Evolutionary conservation across 2,113 vertebrate species (phyloP), one percentile per base, ranked within the genome.

Genomic region (Rhynchopsitta pachyrhyncha): DNA sequence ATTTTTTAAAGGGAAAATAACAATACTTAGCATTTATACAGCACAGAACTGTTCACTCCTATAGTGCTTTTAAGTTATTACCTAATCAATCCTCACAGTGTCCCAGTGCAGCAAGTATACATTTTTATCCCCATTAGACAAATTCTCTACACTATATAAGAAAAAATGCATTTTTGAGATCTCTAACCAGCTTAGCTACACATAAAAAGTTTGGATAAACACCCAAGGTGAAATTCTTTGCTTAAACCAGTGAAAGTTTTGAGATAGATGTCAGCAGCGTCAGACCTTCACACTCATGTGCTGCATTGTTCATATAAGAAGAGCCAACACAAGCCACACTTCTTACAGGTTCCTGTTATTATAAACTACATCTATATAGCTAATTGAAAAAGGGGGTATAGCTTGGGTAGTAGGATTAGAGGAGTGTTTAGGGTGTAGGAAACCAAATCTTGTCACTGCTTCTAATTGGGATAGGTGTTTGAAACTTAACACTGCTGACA

Each of bases 401-500:
- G 46, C 16, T n/a, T 42, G 10, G 37, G 33, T 29, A 37, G 37
- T 9, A 35, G 46, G 37, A 82, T 74, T 59, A 80, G 15, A 71
- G 33, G 20, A 67, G 11, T 18, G 10, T 64, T 76, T n/a, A n/a
- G 39, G 13, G 23, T 13, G 13, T 15, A 64, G 35, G 13, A 20
- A 75, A 18, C 0, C 22, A 70, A 87, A 49, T 64, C 16, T 42
- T 76, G 42, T 17, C 25, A 53, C 3, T 49, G 31, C 5, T 73
- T 47, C 47, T 59, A 8, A 2, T 6, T 31, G 44, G 18, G 31
- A 20, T 27, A 33, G 4, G n/a, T 55, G 1, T 20, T 68, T 64
- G 68, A 80, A 62, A 68, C 0, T 0, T 29, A 44, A 42, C 11
- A 29, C 3, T 15, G 17, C 9, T 0, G 0, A 8, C 0, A 0